Evolutionary conservation across 2,113 vertebrate genomes (phyloP), one percentile per base, ranked within the genome.

Genomic region (Podilymbus podiceps): DNA sequence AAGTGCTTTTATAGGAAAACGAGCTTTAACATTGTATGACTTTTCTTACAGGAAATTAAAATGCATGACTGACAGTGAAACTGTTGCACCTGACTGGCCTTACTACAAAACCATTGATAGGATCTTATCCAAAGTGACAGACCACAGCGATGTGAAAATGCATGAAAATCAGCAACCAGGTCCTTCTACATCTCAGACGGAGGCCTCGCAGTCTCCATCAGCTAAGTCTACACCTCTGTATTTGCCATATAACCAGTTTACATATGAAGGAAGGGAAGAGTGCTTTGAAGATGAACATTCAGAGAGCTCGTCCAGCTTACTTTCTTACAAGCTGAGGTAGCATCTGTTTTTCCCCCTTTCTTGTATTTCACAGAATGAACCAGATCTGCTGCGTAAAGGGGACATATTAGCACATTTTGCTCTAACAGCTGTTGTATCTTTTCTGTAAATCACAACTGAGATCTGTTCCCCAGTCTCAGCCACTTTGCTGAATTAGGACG

Each of bases 91-190:
- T 11, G 99, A 99, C 96, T 99, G 99, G 99, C 99, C 99, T 53
- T 99, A 99, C 97, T 99, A 98, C 95, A 99, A 99, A 97, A 95
- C 99, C 93, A 99, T 99, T 93, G 99, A 99, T 91, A 99, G 99
- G 97, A 99, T 99, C 96, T 98, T 99, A 93, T 98, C 99, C 96
- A 99, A 99, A 97, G 98, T 98, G 38, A 98, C 98, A 64, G 99
- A 99, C 95, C 98, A 98, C 72, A 98, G 97, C 23, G 98, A 99
- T 72, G 98, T 98, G 96, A 98, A 97, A 96, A 97, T 98, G 94
- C 95, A 98, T 28, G 99, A 99, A 71, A 97, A 98, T 69, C 98
- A 98, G 95, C 98, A 98, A 47, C 98, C 98, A 49, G 99, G 98
- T 28, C 98, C 99, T 38, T 99, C 99, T 56, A 98, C 99, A 2